A percentile compares a stretch with the other conserved stretches of the same genome.
Conservation (phyloP, 2,797 vertebrate species). For the Phalanger gymnotis region DNA sequence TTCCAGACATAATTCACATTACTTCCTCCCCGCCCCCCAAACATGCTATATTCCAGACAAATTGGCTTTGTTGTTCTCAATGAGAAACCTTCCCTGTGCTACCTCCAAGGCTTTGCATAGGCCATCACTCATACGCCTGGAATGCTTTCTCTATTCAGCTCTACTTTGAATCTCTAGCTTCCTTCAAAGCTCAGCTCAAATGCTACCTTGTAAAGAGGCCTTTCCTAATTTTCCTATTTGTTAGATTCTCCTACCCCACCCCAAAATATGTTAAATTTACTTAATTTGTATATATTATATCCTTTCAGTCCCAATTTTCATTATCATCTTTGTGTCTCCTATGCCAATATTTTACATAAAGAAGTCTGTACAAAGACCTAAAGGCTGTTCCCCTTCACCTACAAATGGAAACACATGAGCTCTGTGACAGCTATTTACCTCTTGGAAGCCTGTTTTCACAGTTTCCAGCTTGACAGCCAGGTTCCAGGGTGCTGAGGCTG, state of each 20-base stretch:
- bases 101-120: not conserved
- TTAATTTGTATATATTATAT: not conserved
- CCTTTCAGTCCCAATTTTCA: not conserved
- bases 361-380: not conserved
- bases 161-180: not conserved
- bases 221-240: not conserved
- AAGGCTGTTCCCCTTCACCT: not conserved
- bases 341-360: not conserved
- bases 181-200: not conserved
- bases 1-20: not conserved
- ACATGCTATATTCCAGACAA: not conserved
- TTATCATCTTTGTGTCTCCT: not conserved
- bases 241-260: not conserved
- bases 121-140: not conserved
- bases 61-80: not conserved
- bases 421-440: not conserved
- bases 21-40: not conserved
- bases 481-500: not conserved
- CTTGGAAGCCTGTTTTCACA: not conserved
- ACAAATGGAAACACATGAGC: not conserved
- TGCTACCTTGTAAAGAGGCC: not conserved
- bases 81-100: not conserved
- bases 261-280: not conserved
- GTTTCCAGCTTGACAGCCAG: not conserved
- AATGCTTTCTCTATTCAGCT: not conserved